Conservation (phyloP, 2,797 vertebrate species). For the Emys orbicularis region DNA sequence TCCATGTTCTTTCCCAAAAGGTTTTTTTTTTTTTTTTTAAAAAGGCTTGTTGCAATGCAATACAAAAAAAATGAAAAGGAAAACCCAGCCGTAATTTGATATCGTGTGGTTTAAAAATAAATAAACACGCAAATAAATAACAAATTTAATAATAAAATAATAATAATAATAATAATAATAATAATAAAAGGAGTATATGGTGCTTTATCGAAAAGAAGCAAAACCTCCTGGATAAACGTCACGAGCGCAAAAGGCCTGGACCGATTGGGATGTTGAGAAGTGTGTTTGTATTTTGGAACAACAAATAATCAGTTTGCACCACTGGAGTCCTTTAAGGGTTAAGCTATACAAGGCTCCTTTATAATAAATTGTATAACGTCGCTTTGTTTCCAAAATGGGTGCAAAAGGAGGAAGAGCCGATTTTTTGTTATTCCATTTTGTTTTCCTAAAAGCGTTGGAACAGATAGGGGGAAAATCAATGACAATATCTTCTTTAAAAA, state of each 20-base stretch:
- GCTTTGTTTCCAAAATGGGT: constrained; percentile 4
- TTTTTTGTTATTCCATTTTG: neutral
- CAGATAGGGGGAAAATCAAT: neutral
- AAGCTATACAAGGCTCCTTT: neutral
- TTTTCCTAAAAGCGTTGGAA: fast-evolving
- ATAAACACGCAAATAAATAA: neutral
- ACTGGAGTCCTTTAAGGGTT: neutral
- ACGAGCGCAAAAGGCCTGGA: neutral
- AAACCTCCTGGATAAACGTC: neutral
- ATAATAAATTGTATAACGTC: fast-evolving
- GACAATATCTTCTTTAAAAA: neutral
- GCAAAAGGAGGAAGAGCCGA: neutral
- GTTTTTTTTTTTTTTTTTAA: neutral
- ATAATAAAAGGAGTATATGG: neutral
- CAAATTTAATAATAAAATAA: too few species aligned
- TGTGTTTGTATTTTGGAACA: neutral
- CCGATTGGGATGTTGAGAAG: fast-evolving
- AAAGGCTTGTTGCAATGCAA: neutral
- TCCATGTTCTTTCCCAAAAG: neutral
- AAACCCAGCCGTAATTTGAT: neutral
- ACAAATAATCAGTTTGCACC: neutral
- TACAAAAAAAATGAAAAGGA: neutral
- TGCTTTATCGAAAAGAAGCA: neutral
- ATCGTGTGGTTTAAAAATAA: neutral
- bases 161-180: too few species aligned